Conservation (phyloP, 2,888 invertebrate genomes). For the Ischnus inquisitorius region DNA sequence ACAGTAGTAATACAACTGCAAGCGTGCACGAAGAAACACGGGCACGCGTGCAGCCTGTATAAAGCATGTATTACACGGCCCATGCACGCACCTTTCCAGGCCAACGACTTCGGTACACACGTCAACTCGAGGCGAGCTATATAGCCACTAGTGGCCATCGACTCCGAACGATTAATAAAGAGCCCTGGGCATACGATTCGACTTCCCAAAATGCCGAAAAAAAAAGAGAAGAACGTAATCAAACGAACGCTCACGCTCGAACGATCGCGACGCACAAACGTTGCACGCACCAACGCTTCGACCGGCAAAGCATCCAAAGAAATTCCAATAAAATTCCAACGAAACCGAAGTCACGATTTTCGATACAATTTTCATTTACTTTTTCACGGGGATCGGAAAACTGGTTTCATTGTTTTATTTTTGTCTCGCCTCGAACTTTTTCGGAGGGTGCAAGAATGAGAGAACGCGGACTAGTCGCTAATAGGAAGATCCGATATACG, state of each 20-base stretch:
- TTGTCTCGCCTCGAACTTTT: not conserved
- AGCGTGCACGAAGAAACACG: constrained; percentile 40
- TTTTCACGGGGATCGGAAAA: not conserved
- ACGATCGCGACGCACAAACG: not conserved
- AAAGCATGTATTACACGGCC: constrained; percentile 47
- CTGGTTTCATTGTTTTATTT: constrained; percentile 17
- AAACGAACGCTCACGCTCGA: not conserved
- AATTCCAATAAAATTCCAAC: not conserved
- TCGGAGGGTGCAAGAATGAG: not conserved
- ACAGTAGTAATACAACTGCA: constrained; percentile 17
- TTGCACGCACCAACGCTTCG: constrained; percentile 1
- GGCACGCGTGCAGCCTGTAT: constrained; percentile 50
- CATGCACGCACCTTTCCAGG: constrained; percentile 65
- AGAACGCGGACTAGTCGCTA: not conserved
- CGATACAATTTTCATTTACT: not conserved
- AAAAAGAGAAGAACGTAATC: not conserved
- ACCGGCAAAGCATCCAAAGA: not conserved
- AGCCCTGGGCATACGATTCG: not conserved
- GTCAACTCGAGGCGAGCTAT: not conserved
- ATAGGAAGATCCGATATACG: constrained; percentile 38
- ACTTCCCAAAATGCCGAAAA: not conserved
- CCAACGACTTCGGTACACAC: constrained; percentile 61
- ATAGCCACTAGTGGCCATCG: constrained; percentile 14
- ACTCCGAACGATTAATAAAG: constrained; percentile 27
- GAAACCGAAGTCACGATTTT: not conserved